Evolutionary conservation across 2,113 vertebrate genomes (phyloP), one percentile per base, ranked within the genome.

Genomic region (Dolichotis patagonum): DNA sequence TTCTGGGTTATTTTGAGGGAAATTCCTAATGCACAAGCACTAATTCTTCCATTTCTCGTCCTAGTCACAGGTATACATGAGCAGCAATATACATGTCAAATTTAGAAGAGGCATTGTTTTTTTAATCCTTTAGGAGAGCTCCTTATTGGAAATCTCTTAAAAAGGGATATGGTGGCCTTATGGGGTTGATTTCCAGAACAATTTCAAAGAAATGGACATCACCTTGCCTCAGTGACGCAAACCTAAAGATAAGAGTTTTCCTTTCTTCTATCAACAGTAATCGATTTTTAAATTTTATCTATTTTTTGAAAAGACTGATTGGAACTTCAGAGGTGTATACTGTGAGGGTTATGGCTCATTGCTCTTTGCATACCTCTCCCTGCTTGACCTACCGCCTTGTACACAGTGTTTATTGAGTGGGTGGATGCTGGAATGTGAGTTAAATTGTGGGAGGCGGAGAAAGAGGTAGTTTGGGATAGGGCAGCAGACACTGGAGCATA

Each of bases 231-330:
- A n/a, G 9, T 2, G 19, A 87, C 62, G 81, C 26, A 46, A 81
- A 77, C 3, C 62, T 69, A 82, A 90, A 90, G 89, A 88, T 56
- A 63, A 90, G 35, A 3, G 9, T 28, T 93, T 6, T 63, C 43
- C 32, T 83, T 80, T 94, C 43, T 77, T 71, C 46, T n/a, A 75
- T 94, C 32, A 92, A 35, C 26, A 90, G 43, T 58, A n/a, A 71
- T 77, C 28, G 7, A 58, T 52, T 85, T 94, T 91, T 81, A 75
- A 38, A 46, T 35, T 80, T 69, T 38, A 69, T 77, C 49, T 81
- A 38, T 82, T 73, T 81, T 90, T 96, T 54, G 19, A n/a, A 88
- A 96, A 91, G 41, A 85, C 95, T 90, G 1, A 13, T 73, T 96
- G 35, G 54, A 67, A 95, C 96, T 95, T 85, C 22, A 63, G 78